A percentile compares a stretch with the other conserved stretches of the same genome.
phyloP scores from a whole-genome alignment of 1,140 invertebrate species.

The Chrysoperla carnea region DNA sequence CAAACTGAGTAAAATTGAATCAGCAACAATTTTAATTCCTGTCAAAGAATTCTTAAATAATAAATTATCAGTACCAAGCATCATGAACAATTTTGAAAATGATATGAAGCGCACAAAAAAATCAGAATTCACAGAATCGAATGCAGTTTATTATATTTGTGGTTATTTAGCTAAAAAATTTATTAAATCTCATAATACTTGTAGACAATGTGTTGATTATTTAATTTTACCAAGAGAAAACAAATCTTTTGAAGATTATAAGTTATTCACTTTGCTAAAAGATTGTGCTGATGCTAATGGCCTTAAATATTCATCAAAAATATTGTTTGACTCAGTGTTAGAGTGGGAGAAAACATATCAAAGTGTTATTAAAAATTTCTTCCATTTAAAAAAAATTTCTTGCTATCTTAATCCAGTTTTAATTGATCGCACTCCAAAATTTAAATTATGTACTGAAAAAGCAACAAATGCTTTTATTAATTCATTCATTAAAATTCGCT shows the following conservation, averaged over 20 bases:
- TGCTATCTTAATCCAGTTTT: background rate
- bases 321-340: background rate
- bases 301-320: background rate
- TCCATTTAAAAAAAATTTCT: too few relatives aligned
- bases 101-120: background rate
- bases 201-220: background rate
- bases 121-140: background rate
- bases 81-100: background rate
- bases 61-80: too few relatives aligned
- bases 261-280: background rate
- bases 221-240: too few relatives aligned
- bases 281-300: background rate
- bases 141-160: slow-evolving; percentile 1
- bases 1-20: background rate
- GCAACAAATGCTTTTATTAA: background rate
- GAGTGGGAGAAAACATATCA: background rate
- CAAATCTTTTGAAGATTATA: too few relatives aligned
- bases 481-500: background rate
- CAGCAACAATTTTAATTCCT: too few relatives aligned
- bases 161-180: background rate
- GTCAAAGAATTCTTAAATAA: too few relatives aligned
- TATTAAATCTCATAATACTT: background rate
- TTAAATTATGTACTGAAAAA: background rate
- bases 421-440: background rate
- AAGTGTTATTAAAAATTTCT: background rate